These are phyloP conservation scores for Ploceus nigricollis DNA, from an alignment of 2,113 vertebrate genomes.

Conservation along the genomic window DNA sequence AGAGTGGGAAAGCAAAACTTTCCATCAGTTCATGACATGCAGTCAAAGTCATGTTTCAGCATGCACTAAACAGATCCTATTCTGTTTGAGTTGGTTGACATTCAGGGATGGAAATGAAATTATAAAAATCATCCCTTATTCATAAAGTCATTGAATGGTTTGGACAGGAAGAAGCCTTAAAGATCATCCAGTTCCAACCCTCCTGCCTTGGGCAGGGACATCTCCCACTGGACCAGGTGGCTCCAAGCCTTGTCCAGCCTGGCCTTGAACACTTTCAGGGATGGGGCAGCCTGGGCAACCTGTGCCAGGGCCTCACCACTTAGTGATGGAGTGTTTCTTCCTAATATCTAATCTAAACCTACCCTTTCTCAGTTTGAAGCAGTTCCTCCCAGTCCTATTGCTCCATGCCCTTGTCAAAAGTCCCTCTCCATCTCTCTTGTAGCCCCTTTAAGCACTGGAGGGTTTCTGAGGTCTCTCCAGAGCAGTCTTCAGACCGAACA, in stretches of 20 bases:
- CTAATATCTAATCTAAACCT: neutral
- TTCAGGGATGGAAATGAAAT: conserved; percentile 39
- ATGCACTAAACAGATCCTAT: conserved; percentile 33
- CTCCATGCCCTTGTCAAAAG: no score
- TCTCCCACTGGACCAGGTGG: neutral
- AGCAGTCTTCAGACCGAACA: neutral
- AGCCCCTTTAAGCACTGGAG: neutral
- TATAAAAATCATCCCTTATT: conserved; percentile 13
- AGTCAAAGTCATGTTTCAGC: conserved; percentile 23
- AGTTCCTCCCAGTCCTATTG: accelerated
- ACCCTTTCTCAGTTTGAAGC: neutral
- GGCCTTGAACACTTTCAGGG: neutral
- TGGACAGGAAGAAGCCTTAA: neutral
- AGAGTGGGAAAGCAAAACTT: conserved; percentile 53
- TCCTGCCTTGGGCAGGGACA: neutral
- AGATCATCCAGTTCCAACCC: neutral
- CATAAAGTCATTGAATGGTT: neutral
- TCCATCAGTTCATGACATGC: conserved; percentile 24
- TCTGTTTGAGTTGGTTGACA: conserved; percentile 42
- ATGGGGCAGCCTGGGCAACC: neutral
- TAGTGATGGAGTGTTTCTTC: neutral
- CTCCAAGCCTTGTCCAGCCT: neutral
- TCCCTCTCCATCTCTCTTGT: neutral
- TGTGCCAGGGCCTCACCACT: neutral
- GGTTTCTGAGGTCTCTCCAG: neutral